Base-by-base conservation (phyloP, 2,113 vertebrate genomes). In the Castor canadensis region DNA sequence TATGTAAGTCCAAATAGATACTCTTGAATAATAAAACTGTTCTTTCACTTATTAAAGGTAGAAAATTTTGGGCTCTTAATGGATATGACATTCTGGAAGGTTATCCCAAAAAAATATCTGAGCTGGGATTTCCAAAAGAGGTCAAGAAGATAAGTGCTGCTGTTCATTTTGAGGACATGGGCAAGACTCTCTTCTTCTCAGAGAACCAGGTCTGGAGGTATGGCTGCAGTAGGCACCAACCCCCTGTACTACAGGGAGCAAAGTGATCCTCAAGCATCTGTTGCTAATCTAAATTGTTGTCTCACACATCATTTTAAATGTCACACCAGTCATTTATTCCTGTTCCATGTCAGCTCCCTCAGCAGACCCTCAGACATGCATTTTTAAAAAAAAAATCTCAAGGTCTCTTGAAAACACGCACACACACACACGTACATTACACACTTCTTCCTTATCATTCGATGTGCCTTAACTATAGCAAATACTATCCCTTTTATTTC, bases 201-300 rank as follows among this genome's bases (percentile, higher is more conserved):
- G 99, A 98, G 9, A 99, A 99, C 84, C 98, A 99, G 0, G 99
- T 99, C 93, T 99, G 99, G 99, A 99, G 99, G 99, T 99, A 98
- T 6, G 98, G 17, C 66, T 4, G 22, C 66, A 19, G 35, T 3
- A 0, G 19, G 38, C 35, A 45, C 0, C 17, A 20, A 1, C 38
- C 24, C 62, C 0, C 9, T 40, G 15, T 0, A 3, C 26, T 38
- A 56, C 52, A 0, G 1, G 24, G 56, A 24, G 24, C 60, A 19
- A 6, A 60, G 32, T 9, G 26, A 32, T 26, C n/a, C 71, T 56
- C 11, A 2, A 13, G 56, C 4, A 7, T 7, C 71, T 72, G 35
- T 67, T 17, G 3, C 54, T 28, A 26, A 10, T 40, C 32, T 26
- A 43, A 40, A 17, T 28, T 40, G 19, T 58, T 52, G n/a, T 72